Conservation (phyloP, 2,113 vertebrate species). For the Oophaga pumilio region DNA sequence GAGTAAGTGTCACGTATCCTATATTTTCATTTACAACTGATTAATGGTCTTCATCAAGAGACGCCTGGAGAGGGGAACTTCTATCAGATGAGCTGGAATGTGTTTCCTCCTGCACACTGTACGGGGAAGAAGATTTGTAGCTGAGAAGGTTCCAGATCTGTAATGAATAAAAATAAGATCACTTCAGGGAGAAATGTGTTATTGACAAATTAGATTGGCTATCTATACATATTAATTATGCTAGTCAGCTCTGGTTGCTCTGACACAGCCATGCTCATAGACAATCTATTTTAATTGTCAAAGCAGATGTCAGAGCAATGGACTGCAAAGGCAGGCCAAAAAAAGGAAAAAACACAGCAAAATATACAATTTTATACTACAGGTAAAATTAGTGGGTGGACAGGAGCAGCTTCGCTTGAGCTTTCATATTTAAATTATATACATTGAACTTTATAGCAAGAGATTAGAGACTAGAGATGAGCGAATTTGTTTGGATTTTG, state of each 20-base stretch:
- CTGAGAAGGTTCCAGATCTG: slow-evolving; percentile 16
- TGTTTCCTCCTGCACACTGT: slow-evolving; percentile 22
- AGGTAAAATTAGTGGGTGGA: not conserved
- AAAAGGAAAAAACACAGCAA: not conserved
- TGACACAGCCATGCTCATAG: slow-evolving; percentile 31
- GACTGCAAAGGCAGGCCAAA: not conserved
- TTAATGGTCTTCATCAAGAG: slow-evolving; percentile 1
- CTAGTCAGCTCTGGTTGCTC: slow-evolving; percentile 17
- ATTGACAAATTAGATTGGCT: slow-evolving; percentile 41
- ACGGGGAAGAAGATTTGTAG: slow-evolving; percentile 27
- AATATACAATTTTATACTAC: not conserved
- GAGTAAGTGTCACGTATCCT: not conserved
- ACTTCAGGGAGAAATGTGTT: slow-evolving; percentile 39
- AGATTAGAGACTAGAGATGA: too few species aligned
- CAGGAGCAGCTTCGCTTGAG: not conserved
- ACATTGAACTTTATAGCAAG: not conserved
- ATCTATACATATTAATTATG: slow-evolving; percentile 44
- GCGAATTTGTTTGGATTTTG: too few species aligned
- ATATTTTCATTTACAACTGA: slow-evolving; percentile 19
- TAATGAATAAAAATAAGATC: slow-evolving; percentile 45
- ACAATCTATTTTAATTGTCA: slow-evolving; percentile 35
- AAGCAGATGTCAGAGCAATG: slow-evolving; percentile 3
- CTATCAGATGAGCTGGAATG: slow-evolving; percentile 9
- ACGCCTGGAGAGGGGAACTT: not conserved
- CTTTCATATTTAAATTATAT: not conserved